These are phyloP conservation scores for Ictidomys tridecemlineatus DNA, from an alignment of 2,113 vertebrate genomes.

Conservation along the genomic window DNA sequence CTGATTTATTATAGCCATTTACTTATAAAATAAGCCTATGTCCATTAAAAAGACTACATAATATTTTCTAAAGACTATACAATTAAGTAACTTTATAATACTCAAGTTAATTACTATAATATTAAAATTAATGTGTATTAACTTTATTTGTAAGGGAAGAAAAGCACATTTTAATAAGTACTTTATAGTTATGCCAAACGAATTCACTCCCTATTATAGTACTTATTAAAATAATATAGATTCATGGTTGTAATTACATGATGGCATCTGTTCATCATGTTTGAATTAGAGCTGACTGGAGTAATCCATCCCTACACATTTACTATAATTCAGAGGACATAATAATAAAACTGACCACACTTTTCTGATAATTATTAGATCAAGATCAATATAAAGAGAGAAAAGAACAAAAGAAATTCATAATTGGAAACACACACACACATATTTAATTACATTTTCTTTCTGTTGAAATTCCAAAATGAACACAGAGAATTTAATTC, in stretches of 20 bases:
- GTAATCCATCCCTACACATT: background rate
- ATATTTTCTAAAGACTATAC: background rate
- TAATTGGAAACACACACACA: background rate
- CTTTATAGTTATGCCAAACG: background rate
- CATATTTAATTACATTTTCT: background rate
- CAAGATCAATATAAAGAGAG: background rate
- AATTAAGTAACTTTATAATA: background rate
- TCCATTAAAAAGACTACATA: background rate
- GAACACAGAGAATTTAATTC: conserved; percentile 21
- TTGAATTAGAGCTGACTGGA: conserved; percentile 32
- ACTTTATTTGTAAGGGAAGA: background rate
- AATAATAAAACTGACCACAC: background rate
- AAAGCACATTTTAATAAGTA: conserved; percentile 9
- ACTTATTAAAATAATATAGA: conserved; percentile 6
- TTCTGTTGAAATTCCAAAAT: conserved; percentile 37
- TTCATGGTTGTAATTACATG: background rate
- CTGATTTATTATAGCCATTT: background rate
- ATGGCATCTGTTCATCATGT: background rate
- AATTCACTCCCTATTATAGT: background rate
- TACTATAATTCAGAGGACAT: background rate
- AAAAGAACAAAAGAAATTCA: background rate
- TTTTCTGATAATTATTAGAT: background rate
- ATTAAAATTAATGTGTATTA: background rate
- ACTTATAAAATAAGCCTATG: background rate
- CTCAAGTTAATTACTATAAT: background rate